Evolutionary conservation across 1,140 invertebrate genomes (phyloP).

Genomic region (Sitophilus oryzae): DNA sequence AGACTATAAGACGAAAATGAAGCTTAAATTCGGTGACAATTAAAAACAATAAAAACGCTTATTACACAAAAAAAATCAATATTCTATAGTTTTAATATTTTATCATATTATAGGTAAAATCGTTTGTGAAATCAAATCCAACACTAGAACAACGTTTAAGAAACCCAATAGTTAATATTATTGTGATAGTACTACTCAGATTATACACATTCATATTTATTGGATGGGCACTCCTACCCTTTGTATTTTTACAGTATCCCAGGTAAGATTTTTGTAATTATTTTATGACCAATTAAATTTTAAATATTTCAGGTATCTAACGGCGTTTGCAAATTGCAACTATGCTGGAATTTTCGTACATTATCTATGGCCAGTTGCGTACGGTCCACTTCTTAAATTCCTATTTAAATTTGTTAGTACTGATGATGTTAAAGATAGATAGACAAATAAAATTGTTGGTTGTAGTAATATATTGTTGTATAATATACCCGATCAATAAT

Average conservation of each 20-base stretch:
- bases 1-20: too few species aligned
- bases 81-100: background rate
- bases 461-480: too few species aligned
- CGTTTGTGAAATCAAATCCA: constrained; percentile 49
- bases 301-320: constrained; percentile 48
- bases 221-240: constrained; percentile 78
- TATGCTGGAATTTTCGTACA: constrained; percentile 61
- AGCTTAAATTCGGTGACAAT: too few species aligned
- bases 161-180: constrained; percentile 38
- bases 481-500: too few species aligned
- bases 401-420: too few species aligned
- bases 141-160: constrained; percentile 46
- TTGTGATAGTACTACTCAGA: constrained; percentile 59
- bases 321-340: constrained; percentile 55
- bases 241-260: constrained; percentile 65
- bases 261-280: constrained; percentile 46
- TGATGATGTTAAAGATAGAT: too few species aligned
- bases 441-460: too few species aligned
- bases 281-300: background rate
- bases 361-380: constrained; percentile 53
- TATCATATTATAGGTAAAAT: constrained; percentile 47
- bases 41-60: too few species aligned
- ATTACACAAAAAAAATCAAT: background rate
- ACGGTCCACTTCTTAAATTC: constrained; percentile 38
- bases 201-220: constrained; percentile 74